Base-by-base conservation (phyloP, 2,797 vertebrate species). In the Clarias pachynema region DNA sequence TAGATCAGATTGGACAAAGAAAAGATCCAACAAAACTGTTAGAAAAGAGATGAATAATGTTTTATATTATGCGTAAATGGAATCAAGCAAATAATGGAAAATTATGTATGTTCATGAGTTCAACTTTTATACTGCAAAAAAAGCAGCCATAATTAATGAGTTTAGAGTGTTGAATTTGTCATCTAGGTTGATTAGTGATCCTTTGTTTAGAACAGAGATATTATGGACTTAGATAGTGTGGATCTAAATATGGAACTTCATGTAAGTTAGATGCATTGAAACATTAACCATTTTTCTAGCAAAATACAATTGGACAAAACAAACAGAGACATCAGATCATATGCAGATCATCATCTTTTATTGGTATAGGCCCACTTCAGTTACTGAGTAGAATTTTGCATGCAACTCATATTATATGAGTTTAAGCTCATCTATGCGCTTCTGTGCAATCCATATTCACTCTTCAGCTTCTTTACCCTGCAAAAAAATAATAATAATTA, bases 381-480 rank as follows among this genome's bases (percentile, higher is more conserved):
- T 88, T 89, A 31, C 44, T 12, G 83, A 69, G 57, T 18, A 85
- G 75, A 86, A 73, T 86, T 88, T 86, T 89, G 91, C 86, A 93
- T 88, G 84, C 83, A 56, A 34, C 9, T 90, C 93, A 95, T 94
- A 95, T 94, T 94, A 80, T 94, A 94, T 91, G 91, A 94, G 60
- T 86, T 86, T 73, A 87, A 90, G 90, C 87, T 86, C 83, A 83
- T 90, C 18, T 91, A 68, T 88, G 84, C 79, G 49, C 37, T 84
- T 69, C 84, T 34, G 22, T 59, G 9, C 29, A 56, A 59, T 29
- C n/a, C 59, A 31, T 65, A 34, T 79, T 94, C 84, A 94, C 91
- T 95, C 93, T 85, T 94, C 93, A 40, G 90, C 89, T 1, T 95
- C 94, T 81, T 95, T 95, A 65, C 40, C 90, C 95, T 95, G 22